phyloP scores from a whole-genome alignment of 2,888 invertebrate genomes.

The Ellobium chinense region DNA sequence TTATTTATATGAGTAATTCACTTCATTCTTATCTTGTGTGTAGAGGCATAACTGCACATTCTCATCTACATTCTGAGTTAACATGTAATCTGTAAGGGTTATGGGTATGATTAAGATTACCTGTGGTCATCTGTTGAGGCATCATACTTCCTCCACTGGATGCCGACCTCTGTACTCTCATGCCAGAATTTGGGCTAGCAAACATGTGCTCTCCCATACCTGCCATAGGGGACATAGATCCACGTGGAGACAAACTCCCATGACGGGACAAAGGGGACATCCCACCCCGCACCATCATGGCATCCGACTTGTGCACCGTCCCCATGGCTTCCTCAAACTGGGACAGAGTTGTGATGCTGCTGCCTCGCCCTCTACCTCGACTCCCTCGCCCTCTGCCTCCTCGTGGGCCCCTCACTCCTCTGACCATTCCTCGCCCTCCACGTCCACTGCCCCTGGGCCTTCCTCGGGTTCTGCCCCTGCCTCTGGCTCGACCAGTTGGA shows the following conservation, averaged over 20 bases:
- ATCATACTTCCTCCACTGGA: not conserved
- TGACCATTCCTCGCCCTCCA: slow-evolving; percentile 24
- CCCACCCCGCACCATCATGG: slow-evolving; percentile 18
- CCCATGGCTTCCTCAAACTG: slow-evolving; percentile 22
- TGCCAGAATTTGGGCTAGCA: slow-evolving; percentile 25
- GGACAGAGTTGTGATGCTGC: slow-evolving; percentile 5
- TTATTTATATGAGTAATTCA: too few relatives aligned
- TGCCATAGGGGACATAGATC: slow-evolving; percentile 25
- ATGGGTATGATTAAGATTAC: too few relatives aligned
- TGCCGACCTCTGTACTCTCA: slow-evolving; percentile 28
- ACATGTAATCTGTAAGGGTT: too few relatives aligned
- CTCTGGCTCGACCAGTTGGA: slow-evolving; percentile 30
- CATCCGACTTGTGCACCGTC: not conserved
- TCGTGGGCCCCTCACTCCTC: slow-evolving; percentile 33
- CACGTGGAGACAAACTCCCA: slow-evolving; percentile 29
- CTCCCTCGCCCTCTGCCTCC: slow-evolving; percentile 23
- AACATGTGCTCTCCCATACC: slow-evolving; percentile 15
- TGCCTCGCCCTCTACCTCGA: slow-evolving; percentile 37
- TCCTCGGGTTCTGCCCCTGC: slow-evolving; percentile 35
- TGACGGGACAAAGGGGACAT: slow-evolving; percentile 20
- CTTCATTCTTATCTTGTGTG: too few relatives aligned
- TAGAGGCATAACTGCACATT: too few relatives aligned
- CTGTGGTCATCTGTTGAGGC: slow-evolving; percentile 9
- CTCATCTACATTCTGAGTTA: too few relatives aligned
- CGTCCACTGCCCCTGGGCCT: slow-evolving; percentile 45